Conservation (phyloP, 2,113 vertebrate genomes). For the Lepus timidus region DNA sequence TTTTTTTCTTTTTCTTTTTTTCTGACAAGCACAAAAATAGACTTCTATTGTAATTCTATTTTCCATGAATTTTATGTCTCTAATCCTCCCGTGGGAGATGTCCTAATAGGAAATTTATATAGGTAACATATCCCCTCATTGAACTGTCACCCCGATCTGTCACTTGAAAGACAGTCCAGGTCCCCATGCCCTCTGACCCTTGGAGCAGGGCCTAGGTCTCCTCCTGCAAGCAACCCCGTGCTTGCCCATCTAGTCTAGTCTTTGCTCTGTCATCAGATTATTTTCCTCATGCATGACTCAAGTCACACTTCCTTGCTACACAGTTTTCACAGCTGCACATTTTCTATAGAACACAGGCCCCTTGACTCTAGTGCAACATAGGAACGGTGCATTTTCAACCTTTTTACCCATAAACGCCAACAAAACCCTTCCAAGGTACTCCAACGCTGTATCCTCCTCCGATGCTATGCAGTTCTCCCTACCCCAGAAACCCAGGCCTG, state of each 20-base stretch:
- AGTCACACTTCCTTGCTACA: slow-evolving; percentile 13
- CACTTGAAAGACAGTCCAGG: neutral
- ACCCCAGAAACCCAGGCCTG: neutral
- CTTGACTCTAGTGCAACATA: neutral
- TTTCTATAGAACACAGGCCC: neutral
- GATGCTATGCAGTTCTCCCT: neutral
- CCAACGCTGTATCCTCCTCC: neutral
- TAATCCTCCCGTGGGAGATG: neutral
- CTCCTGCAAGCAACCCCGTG: neutral
- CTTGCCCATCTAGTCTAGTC: neutral
- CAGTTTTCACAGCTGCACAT: neutral
- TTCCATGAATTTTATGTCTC: neutral
- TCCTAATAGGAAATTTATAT: neutral
- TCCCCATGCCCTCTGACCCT: neutral
- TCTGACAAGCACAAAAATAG: no score
- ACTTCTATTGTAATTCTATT: no score
- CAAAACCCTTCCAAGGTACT: neutral
- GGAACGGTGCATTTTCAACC: neutral
- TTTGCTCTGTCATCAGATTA: neutral
- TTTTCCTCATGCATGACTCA: neutral
- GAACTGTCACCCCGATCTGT: neutral
- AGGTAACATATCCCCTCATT: neutral
- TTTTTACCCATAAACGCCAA: neutral
- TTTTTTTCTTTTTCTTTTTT: no score
- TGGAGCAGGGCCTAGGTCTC: neutral